A percentile compares a stretch with the other conserved stretches of the same genome.
phyloP scores from a whole-genome alignment of 2,113 vertebrate species.

The Mystacornis crossleyi region DNA sequence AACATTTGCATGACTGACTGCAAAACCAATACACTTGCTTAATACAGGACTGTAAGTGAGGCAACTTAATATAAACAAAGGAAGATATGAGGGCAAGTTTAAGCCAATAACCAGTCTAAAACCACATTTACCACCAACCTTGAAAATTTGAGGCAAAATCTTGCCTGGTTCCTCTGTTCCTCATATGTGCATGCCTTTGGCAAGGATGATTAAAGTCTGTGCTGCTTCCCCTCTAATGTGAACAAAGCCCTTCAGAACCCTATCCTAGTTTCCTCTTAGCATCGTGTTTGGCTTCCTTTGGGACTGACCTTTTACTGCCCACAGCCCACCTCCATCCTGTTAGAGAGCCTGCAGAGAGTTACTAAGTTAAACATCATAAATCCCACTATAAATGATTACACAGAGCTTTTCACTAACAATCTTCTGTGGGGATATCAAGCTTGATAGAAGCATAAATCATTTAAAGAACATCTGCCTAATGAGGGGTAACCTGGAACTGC shows the following conservation, averaged over 20 bases:
- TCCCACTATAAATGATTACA: conserved; percentile 69
- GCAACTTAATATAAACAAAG: not conserved
- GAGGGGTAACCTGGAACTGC: conserved; percentile 55
- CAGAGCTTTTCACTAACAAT: conserved; percentile 71
- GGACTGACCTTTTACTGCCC: conserved; percentile 52
- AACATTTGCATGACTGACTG: not conserved
- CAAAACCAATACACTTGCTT: not conserved
- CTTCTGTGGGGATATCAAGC: conserved; percentile 61
- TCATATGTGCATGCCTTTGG: not conserved
- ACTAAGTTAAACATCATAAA: conserved; percentile 69
- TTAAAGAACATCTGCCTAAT: conserved; percentile 65
- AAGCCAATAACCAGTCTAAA: not conserved
- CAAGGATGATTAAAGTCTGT: conserved; percentile 41
- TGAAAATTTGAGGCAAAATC: not conserved
- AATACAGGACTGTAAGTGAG: not conserved
- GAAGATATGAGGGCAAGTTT: not conserved
- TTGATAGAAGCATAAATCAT: conserved; percentile 72
- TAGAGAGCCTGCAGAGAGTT: conserved; percentile 48
- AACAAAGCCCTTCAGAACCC: conserved; percentile 34
- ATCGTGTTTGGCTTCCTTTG: conserved; percentile 11
- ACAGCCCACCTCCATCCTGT: conserved; percentile 52
- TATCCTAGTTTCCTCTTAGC: conserved; percentile 13
- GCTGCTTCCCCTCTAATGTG: conserved; percentile 31
- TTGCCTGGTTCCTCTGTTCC: not conserved
- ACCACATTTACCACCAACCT: not conserved